Evolutionary conservation across 2,888 invertebrate genomes (phyloP).

Genomic region (Galerucella nymphaeae): DNA sequence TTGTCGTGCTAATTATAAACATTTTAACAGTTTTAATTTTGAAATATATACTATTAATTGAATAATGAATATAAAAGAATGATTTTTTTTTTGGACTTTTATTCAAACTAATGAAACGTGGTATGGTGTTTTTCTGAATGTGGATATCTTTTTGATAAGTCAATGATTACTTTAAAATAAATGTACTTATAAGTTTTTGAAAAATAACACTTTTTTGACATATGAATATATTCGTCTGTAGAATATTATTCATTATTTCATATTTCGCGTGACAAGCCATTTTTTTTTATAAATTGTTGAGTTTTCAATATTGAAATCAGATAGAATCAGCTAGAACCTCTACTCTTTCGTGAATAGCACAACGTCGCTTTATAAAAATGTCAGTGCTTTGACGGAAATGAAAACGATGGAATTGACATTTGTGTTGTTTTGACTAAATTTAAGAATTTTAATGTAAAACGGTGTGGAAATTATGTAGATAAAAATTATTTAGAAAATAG

Average conservation of each 20-base stretch:
- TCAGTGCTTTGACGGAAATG: conserved; percentile 18
- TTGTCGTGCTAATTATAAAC: not conserved
- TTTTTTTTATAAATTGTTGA: no score
- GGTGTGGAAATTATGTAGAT: conserved; percentile 27
- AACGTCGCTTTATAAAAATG: conserved; percentile 8
- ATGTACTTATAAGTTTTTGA: no score
- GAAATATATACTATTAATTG: not conserved
- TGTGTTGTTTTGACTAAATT: conserved; percentile 29
- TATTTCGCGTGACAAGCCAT: no score
- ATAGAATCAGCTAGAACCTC: not conserved
- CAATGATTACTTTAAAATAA: no score
- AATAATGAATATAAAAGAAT: not conserved
- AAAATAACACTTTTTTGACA: no score
- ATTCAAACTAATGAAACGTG: not conserved
- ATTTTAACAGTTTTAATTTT: not conserved
- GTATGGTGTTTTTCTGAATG: no score
- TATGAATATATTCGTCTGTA: no score
- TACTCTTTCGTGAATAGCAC: not conserved
- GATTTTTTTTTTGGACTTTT: not conserved
- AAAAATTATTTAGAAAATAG: conserved; percentile 9
- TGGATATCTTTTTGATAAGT: no score
- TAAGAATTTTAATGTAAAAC: conserved; percentile 5
- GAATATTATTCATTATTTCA: no score
- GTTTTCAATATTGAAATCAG: no score
- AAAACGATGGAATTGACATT: conserved; percentile 26